These are phyloP conservation scores for Tympanoctomys barrerae DNA, from an alignment of 2,797 vertebrate species.

Conservation along the genomic window DNA sequence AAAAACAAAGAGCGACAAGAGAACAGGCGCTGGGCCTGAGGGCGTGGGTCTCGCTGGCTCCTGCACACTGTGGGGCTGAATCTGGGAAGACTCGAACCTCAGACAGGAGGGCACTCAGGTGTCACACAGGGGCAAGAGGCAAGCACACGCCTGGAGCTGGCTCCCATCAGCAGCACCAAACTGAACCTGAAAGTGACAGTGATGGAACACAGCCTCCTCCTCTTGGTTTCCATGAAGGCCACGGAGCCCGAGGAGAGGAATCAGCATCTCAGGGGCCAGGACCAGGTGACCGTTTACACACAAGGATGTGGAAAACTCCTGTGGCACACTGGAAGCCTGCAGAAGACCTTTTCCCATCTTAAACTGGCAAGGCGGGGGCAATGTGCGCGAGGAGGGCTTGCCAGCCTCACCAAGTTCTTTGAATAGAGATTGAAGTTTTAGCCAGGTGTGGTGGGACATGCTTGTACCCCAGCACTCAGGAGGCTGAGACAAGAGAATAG, in stretches of 20 bases:
- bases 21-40: not conserved
- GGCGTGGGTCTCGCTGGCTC: not conserved
- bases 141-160: not conserved
- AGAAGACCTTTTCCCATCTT: not conserved
- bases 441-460: too few relatives aligned
- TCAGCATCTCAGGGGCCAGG: not conserved
- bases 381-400: not conserved
- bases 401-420: too few relatives aligned
- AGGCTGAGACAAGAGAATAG: too few relatives aligned
- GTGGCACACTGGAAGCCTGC: accelerated
- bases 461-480: too few relatives aligned
- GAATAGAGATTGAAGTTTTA: too few relatives aligned
- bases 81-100: not conserved
- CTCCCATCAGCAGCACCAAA: not conserved
- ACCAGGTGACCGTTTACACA: not conserved
- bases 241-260: not conserved
- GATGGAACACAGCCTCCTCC: not conserved
- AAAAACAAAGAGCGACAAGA: not conserved
- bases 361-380: not conserved
- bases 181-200: not conserved
- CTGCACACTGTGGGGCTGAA: not conserved
- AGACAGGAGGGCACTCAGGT: too few relatives aligned
- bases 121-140: not conserved
- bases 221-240: not conserved
- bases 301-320: not conserved